phyloP scores from a whole-genome alignment of 2,888 invertebrate species.

The Mellilla xanthometata region DNA sequence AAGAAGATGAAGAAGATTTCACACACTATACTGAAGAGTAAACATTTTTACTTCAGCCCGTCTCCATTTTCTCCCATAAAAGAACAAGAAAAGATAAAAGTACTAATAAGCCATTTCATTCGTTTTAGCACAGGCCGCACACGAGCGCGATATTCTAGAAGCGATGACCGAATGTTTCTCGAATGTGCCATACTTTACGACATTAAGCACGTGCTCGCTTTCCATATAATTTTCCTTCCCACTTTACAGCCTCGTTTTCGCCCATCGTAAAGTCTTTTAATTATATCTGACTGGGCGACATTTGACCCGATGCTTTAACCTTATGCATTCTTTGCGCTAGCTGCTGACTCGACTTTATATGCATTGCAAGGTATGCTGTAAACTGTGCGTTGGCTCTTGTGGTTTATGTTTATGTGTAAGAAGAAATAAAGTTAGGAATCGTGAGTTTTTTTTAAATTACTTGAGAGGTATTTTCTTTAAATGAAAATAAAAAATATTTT shows the following conservation, averaged over 20 bases:
- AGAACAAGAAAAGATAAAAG: not conserved
- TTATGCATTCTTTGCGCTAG: conserved; percentile 56
- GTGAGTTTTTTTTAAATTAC: too few species aligned
- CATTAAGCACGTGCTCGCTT: conserved; percentile 53
- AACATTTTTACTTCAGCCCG: too few species aligned
- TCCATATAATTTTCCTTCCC: conserved; percentile 60
- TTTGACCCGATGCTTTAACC: conserved; percentile 54
- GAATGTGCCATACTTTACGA: conserved; percentile 52
- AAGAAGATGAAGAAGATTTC: too few species aligned
- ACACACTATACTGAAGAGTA: too few species aligned
- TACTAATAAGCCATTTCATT: conserved; percentile 3
- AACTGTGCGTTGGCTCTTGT: conserved; percentile 22
- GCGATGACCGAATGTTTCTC: conserved; percentile 26
- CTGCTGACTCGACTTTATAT: conserved; percentile 47
- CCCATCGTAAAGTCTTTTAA: conserved; percentile 72
- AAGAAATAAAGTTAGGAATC: too few species aligned
- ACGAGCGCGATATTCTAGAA: conserved; percentile 16
- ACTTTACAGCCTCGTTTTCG: conserved; percentile 72
- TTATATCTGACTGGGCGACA: conserved; percentile 66
- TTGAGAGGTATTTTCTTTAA: too few species aligned
- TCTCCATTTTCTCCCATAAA: too few species aligned
- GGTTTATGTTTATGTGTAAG: too few species aligned
- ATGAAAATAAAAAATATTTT: too few species aligned
- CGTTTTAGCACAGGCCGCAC: conserved; percentile 16
- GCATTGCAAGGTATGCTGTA: conserved; percentile 49